Evolutionary conservation across 2,797 vertebrate species (phyloP), one percentile per base, ranked within the genome.

Genomic region (Phrynocephalus forsythii): DNA sequence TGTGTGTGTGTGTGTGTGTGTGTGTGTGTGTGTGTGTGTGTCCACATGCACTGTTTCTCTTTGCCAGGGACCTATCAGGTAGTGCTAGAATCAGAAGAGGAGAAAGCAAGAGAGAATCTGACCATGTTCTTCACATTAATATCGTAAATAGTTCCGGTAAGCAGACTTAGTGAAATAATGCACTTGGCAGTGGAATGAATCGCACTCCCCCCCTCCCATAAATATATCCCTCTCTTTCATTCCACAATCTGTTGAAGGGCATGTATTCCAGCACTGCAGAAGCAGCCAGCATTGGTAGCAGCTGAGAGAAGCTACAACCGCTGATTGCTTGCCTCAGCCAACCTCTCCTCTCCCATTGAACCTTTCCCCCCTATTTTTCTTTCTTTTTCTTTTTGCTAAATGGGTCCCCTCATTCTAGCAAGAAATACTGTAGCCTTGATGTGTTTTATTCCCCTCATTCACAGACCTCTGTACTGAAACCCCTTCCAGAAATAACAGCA

Each of bases 61-160:
- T 28, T 20, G 15, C 83, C 33, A 48, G 68, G 68, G 76, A 38
- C 11, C 9, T 33, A 38, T 33, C 38, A 18, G 75, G 26, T 24
- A 6, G n/a, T 3, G 56, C 13, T 10, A 56, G 33, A 63, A 16
- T 11, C 60, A 4, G 60, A 4, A 30, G 26, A 28, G 20, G 5
- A 52, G 87, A 73, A 38, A 77, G 84, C 33, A 1, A 11, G 66
- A 56, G 9, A 1, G 56, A 52, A 50, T 5, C 26, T 56, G 86
- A 80, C 68, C 48, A 77, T 82, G 33, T 60, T 89, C 75, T 60
- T 85, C 71, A 86, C 83, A 77, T 93, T 92, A 93, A 92, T 88
- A 91, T 1, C 86, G 91, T 88, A 95, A 94, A 93, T 91, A 92
- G 85, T 52, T 92, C 93, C 88, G 91, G 77, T 92, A 84, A 95